Conservation (phyloP, 2,797 vertebrate genomes). For the Acanthopagrus latus region DNA sequence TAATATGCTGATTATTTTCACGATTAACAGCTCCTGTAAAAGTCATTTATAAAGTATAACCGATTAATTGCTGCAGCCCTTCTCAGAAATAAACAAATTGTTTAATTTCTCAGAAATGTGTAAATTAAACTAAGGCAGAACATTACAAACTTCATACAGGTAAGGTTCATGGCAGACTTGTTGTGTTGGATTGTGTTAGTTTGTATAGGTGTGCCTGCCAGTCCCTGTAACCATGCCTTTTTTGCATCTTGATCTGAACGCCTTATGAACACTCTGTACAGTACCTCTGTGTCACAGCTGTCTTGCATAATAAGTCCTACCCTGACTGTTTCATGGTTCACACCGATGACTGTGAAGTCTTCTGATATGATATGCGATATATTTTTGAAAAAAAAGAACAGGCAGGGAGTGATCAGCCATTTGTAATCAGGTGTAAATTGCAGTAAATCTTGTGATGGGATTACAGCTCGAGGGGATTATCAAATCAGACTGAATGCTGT, state of each 20-base stretch:
- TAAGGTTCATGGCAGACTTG: not conserved
- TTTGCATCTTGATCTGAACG: not conserved
- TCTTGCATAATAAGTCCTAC: slow-evolving; percentile 6
- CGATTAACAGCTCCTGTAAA: too few species aligned
- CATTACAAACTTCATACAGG: not conserved
- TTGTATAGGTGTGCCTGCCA: not conserved
- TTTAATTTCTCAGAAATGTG: not conserved
- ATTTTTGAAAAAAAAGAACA: not conserved
- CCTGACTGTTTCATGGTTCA: not conserved
- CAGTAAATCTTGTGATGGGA: slow-evolving; percentile 52
- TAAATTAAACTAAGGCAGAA: too few species aligned
- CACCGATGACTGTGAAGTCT: not conserved
- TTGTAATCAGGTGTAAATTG: slow-evolving; percentile 32
- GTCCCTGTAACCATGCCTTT: not conserved
- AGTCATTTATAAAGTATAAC: too few species aligned
- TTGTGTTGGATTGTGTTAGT: not conserved
- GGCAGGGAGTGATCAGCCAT: slow-evolving; percentile 25
- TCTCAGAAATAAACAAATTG: not conserved
- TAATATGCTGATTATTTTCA: too few species aligned
- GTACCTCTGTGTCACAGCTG: not conserved
- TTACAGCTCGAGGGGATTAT: slow-evolving; percentile 67
- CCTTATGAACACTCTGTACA: not conserved
- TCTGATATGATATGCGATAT: not conserved
- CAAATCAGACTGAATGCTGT: slow-evolving; percentile 39
- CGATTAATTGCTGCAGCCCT: too few species aligned